These are phyloP conservation scores for Hydrocynus forskahlii DNA, from an alignment of 2,797 vertebrate species.

Conservation along the genomic window DNA sequence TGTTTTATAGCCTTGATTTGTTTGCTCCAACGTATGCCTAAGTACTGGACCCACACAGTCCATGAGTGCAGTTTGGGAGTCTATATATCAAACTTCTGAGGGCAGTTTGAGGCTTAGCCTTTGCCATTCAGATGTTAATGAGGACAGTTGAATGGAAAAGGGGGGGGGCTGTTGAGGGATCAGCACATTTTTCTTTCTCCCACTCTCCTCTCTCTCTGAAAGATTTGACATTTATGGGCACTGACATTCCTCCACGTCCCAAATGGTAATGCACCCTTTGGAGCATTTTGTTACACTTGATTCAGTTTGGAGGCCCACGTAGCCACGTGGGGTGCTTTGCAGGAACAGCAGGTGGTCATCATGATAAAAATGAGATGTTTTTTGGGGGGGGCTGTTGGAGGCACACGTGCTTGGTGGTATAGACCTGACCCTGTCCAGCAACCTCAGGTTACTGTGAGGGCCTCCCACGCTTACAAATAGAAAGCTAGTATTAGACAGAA, in stretches of 20 bases:
- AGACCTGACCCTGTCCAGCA: constrained; percentile 3
- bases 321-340: constrained; percentile 14
- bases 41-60: background rate
- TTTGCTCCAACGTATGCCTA: too few species aligned
- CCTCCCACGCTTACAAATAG: background rate
- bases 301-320: constrained; percentile 16
- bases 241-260: constrained; percentile 3
- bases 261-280: constrained; percentile 35
- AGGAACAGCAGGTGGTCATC: constrained; percentile 24
- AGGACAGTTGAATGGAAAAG: constrained; percentile 14
- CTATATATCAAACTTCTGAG: constrained; percentile 18
- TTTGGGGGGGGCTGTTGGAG: background rate
- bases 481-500: too few species aligned
- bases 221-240: constrained; percentile 7
- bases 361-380: constrained; percentile 21
- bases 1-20: too few species aligned
- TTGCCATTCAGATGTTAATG: constrained; percentile 31
- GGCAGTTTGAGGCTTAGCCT: constrained; percentile 13
- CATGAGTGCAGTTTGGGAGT: background rate
- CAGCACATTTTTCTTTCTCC: background rate
- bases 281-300: constrained; percentile 14
- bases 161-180: background rate
- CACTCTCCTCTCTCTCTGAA: background rate
- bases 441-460: constrained; percentile 12
- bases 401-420: constrained; percentile 2